phyloP scores from a whole-genome alignment of 2,797 vertebrate species.

The Coregonus suidteri region DNA sequence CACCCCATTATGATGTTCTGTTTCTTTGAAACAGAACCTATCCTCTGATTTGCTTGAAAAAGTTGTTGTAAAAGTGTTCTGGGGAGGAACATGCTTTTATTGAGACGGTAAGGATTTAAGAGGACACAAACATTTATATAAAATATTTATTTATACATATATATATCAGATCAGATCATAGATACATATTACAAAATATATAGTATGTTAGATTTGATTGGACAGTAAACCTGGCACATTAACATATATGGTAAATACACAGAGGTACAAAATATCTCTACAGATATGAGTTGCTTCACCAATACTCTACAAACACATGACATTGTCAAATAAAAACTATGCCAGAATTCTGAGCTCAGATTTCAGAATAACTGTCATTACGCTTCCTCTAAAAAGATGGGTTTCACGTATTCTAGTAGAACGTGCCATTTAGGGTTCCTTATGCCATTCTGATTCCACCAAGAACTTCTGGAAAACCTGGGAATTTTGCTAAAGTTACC shows the following conservation, averaged over 20 bases:
- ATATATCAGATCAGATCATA: conserved; percentile 58
- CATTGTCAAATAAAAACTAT: conserved; percentile 36
- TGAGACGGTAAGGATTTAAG: conserved; percentile 5
- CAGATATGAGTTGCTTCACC: conserved; percentile 32
- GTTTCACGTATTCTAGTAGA: conserved; percentile 12
- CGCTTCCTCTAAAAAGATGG: conserved; percentile 14
- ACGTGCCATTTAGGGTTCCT: too few species aligned
- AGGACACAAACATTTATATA: conserved; percentile 48
- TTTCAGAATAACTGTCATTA: conserved; percentile 26
- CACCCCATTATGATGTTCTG: neutral
- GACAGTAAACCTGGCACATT: conserved; percentile 64
- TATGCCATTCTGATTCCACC: too few species aligned
- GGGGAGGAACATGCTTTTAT: neutral
- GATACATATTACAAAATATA: conserved; percentile 61
- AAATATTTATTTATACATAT: conserved; percentile 71
- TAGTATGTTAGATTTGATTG: conserved; percentile 49
- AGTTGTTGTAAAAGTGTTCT: too few species aligned
- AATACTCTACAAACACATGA: conserved; percentile 33
- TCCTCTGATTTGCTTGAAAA: neutral
- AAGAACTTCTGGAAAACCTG: too few species aligned
- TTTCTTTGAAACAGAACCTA: neutral
- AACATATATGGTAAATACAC: conserved; percentile 35
- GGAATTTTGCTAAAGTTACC: too few species aligned
- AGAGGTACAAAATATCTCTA: conserved; percentile 58
- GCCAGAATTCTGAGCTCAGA: conserved; percentile 39